Conservation (phyloP, 2,113 vertebrate species). For the Recurvirostra avosetta region DNA sequence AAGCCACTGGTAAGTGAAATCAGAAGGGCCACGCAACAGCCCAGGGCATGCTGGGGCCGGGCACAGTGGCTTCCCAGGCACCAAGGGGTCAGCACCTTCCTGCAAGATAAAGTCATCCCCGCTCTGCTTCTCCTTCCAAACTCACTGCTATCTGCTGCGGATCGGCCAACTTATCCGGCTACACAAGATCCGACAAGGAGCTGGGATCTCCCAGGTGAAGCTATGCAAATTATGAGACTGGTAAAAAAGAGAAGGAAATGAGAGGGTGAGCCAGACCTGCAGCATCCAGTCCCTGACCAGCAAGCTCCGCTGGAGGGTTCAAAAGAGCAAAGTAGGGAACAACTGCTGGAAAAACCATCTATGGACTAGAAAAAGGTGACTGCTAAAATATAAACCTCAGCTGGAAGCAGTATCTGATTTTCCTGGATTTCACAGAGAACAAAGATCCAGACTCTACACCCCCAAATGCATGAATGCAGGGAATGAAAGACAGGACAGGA, state of each 20-base stretch:
- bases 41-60: fast-evolving
- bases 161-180: fast-evolving
- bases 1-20: not conserved
- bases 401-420: not conserved
- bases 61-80: not conserved
- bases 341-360: not conserved
- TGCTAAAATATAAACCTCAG: not conserved
- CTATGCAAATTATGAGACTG: not conserved
- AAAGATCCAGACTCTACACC: not conserved
- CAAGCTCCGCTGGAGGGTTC: not conserved
- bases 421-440: not conserved
- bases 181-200: not conserved
- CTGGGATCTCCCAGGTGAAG: not conserved
- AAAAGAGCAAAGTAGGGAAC: not conserved
- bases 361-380: not conserved
- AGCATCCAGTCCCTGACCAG: not conserved
- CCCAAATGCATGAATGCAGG: not conserved
- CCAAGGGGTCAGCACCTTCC: not conserved
- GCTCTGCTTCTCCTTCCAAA: not conserved
- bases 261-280: not conserved
- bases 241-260: not conserved
- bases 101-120: not conserved
- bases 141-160: not conserved
- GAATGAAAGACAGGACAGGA: not conserved
- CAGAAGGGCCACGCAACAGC: not conserved